phyloP scores from a whole-genome alignment of 2,797 vertebrate genomes.

The Esox masquinongy region DNA sequence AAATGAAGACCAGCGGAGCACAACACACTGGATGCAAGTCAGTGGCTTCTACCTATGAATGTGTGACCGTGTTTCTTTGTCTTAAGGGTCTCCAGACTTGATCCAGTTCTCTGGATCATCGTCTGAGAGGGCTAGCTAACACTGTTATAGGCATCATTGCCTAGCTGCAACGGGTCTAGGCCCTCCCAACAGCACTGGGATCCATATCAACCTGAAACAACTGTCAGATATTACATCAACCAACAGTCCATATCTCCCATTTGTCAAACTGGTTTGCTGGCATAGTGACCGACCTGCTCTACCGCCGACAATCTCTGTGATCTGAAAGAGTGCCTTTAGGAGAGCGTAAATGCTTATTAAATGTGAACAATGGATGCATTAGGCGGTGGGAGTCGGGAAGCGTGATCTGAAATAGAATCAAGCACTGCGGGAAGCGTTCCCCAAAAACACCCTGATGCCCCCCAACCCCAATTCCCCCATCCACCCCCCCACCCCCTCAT shows the following conservation, averaged over 20 bases:
- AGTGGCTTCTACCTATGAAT: not conserved
- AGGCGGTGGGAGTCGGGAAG: not conserved
- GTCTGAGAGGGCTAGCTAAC: not conserved
- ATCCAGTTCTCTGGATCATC: not conserved
- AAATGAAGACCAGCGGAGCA: not conserved
- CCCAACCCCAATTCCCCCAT: not conserved
- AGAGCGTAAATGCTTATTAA: constrained; percentile 34
- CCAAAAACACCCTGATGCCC: not conserved
- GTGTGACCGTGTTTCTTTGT: not conserved
- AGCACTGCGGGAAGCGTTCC: not conserved
- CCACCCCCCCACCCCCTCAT: too few relatives aligned
- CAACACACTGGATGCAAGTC: not conserved
- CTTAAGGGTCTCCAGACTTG: not conserved
- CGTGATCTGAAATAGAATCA: not conserved
- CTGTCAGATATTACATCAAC: not conserved
- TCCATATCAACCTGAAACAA: not conserved
- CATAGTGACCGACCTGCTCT: not conserved
- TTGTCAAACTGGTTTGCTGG: not conserved
- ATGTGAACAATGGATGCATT: constrained; percentile 30
- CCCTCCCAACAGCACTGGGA: not conserved
- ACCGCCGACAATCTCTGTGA: not conserved
- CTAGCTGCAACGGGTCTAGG: not conserved
- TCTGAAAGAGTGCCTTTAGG: not conserved
- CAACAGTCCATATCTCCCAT: not conserved
- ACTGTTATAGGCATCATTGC: not conserved